Conservation (phyloP, 2,797 vertebrate species). For the Anniella stebbinsi region DNA sequence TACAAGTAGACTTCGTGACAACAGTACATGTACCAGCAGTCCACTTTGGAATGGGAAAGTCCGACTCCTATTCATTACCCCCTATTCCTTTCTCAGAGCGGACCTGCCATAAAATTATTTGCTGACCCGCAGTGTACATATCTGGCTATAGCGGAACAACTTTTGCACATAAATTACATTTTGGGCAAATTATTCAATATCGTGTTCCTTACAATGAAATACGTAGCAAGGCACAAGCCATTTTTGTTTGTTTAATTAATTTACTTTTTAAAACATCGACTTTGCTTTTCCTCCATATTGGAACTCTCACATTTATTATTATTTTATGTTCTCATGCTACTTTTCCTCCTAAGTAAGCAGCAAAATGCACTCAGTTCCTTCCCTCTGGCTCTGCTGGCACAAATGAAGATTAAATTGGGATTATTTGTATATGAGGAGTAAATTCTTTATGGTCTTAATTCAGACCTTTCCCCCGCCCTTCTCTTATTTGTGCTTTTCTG, state of each 20-base stretch:
- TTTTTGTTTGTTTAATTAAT: neutral
- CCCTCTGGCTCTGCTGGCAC: neutral
- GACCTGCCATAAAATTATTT: neutral
- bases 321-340: no score
- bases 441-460: neutral
- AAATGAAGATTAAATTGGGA: conserved; percentile 18
- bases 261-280: neutral
- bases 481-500: neutral
- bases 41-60: neutral
- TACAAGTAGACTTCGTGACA: neutral
- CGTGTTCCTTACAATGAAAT: neutral
- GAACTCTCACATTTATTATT: neutral
- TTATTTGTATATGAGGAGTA: no score
- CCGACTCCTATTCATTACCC: neutral
- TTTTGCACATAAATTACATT: neutral
- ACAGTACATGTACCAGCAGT: neutral
- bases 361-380: neutral
- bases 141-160: neutral
- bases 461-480: neutral
- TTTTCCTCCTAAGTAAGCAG: neutral
- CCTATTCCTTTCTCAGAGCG: neutral
- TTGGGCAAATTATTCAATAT: neutral
- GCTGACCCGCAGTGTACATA: neutral
- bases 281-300: neutral
- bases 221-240: neutral